These are phyloP conservation scores for Littorina saxatilis DNA, from an alignment of 1,140 invertebrate genomes.

Conservation along the genomic window DNA sequence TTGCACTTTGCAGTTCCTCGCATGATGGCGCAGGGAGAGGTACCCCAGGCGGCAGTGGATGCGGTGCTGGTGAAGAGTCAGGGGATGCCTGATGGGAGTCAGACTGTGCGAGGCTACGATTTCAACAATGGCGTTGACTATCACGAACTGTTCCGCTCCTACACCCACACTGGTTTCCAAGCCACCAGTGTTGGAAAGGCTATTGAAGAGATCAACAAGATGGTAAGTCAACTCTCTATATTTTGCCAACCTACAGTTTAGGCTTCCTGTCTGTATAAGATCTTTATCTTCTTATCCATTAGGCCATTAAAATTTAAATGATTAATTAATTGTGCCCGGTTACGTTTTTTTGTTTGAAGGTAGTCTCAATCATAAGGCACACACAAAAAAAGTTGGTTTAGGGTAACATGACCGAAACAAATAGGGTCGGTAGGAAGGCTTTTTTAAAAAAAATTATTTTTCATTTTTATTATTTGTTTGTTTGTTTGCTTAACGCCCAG, in stretches of 20 bases:
- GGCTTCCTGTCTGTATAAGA: neutral
- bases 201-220: conserved; percentile 93
- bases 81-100: conserved; percentile 51
- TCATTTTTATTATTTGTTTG: no score
- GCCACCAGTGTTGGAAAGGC: conserved; percentile 95
- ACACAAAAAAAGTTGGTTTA: no score
- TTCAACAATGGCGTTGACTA: conserved; percentile 96
- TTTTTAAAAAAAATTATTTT: no score
- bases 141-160: conserved; percentile 88
- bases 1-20: neutral
- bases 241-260: no score
- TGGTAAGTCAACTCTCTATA: conserved; percentile 82
- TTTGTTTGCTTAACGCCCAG: no score
- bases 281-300: no score
- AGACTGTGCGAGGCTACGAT: conserved; percentile 82
- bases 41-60: conserved; percentile 55
- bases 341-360: no score
- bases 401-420: no score
- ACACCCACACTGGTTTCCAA: conserved; percentile 93
- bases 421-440: no score
- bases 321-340: no score
- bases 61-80: conserved; percentile 66
- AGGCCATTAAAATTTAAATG: no score
- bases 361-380: no score
- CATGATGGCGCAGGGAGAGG: conserved; percentile 38